Percentiles rank a stretch among this genome's conserved stretches.
Conservation (phyloP, 2,888 invertebrate species). For the Thecocarcelia acutangulata region DNA sequence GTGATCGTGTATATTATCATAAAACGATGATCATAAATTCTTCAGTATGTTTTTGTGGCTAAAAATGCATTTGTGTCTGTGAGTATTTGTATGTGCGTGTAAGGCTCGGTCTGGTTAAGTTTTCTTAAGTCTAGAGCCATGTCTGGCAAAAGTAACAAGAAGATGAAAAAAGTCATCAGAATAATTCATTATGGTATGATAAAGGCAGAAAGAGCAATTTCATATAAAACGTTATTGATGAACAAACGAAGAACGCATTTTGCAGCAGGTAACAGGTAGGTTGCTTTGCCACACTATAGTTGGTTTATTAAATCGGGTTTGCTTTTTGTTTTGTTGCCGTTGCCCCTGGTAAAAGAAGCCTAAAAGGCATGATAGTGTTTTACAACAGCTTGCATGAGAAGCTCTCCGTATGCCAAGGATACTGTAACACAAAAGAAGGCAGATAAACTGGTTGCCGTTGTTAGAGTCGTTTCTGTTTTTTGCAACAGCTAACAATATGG, state of each 20-base stretch:
- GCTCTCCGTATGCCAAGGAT: conserved; percentile 35
- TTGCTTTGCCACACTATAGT: conserved; percentile 40
- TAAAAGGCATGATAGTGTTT: conserved; percentile 57
- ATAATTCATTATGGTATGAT: conserved; percentile 69
- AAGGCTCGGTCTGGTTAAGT: conserved; percentile 21
- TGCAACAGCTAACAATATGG: conserved; percentile 59
- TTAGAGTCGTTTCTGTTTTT: conserved; percentile 17
- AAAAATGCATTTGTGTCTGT: conserved; percentile 1
- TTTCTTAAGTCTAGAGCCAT: conserved; percentile 60
- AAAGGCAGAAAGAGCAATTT: conserved; percentile 73
- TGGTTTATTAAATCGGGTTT: background rate
- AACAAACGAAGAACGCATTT: conserved; percentile 65
- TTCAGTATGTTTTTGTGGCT: conserved; percentile 49
- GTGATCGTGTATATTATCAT: conserved; percentile 69
- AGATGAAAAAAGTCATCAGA: conserved; percentile 62
- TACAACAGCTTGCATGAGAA: conserved; percentile 32
- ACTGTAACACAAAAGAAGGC: conserved; percentile 51
- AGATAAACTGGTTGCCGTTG: conserved; percentile 65
- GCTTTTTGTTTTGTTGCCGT: background rate
- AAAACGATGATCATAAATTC: conserved; percentile 69
- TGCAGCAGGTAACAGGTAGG: conserved; percentile 67
- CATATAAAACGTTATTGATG: conserved; percentile 68
- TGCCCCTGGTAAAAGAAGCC: conserved; percentile 51
- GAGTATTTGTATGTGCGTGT: conserved; percentile 15
- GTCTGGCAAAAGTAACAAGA: conserved; percentile 54